Evolutionary conservation across 2,113 vertebrate species (phyloP), one percentile per base, ranked within the genome.

Genomic region (Engraulis encrasicolus): DNA sequence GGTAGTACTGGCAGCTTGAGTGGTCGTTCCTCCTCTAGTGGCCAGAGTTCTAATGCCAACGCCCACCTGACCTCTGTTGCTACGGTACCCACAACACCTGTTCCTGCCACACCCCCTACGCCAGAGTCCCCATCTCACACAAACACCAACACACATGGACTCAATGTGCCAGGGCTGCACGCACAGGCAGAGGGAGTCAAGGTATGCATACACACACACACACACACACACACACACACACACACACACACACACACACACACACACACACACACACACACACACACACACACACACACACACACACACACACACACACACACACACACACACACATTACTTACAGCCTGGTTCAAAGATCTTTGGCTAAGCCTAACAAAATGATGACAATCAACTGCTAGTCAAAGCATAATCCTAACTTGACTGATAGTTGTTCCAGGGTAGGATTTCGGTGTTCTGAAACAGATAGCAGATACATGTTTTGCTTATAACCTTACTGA

Each of bases 131-230:
- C 92, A 0, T 86, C 93, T 0, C 92, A 91, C 11, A 58, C 54
- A 20, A 19, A 2, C 54, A 23, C 20, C 82, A 95, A 94, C 93
- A 91, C 93, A 6, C 94, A 94, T 0, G 95, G 96, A 50, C 93
- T 96, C 0, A 97, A 96, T 31, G 93, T 93, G 0, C 97, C 98
- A 0, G 92, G 96, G 80, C 95, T 98, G 85, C 97, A 98, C 0
- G 96, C 98, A 0, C 94, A 96, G 84, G 93, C 98, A 0, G 98
- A 99, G 82, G 98, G 98, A 0, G 96, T 97, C 83, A 99, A 99
- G 96, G 98, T 98, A 36, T 6, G 3, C 0, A 14, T 11, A 82
- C 54, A 23, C 54, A 58, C 54, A 58, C 54, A 58, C 54, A 1
- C 54, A 6, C 4, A 23, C 20, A 58, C 54, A 6, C 54, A 23